Evolutionary conservation across 2,797 vertebrate genomes (phyloP).

Genomic region (Enoplosus armatus): DNA sequence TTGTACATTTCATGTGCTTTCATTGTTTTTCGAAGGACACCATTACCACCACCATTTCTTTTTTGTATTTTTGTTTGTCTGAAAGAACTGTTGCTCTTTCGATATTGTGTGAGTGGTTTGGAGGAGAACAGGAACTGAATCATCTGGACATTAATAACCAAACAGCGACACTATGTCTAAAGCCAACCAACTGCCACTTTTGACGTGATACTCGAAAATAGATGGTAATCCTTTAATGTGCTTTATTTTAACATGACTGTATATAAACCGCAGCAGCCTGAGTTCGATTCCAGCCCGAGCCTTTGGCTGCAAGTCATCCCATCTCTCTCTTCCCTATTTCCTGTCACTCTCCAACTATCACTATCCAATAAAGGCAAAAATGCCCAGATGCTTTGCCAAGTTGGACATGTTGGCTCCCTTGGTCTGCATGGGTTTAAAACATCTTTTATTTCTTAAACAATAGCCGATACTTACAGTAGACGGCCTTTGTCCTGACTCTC

Average conservation of each 20-base stretch:
- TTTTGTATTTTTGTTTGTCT: conserved; percentile 2
- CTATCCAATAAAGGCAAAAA: too few relatives aligned
- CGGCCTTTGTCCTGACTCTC: not conserved
- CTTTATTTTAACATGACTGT: conserved; percentile 12
- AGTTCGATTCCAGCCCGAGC: too few relatives aligned
- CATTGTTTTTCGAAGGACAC: conserved; percentile 8
- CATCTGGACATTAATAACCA: not conserved
- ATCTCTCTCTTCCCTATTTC: too few relatives aligned
- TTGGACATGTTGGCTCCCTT: too few relatives aligned
- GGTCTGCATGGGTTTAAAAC: too few relatives aligned
- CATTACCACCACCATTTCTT: not conserved
- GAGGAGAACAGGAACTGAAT: conserved; percentile 1
- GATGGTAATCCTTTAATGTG: not conserved
- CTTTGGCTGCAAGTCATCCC: too few relatives aligned
- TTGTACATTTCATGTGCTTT: not conserved
- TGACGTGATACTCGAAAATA: not conserved
- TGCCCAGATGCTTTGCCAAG: too few relatives aligned
- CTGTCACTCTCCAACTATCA: too few relatives aligned
- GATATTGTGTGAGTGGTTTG: not conserved
- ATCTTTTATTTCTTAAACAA: too few relatives aligned
- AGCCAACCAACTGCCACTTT: not conserved
- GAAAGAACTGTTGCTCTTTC: not conserved
- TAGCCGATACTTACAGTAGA: not conserved
- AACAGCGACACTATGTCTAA: not conserved
- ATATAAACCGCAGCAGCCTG: too few relatives aligned